Percentiles rank a stretch among this genome's conserved stretches.
Evolutionary conservation across 2,113 vertebrate species (phyloP).

Genomic region (Cyanoliseus patagonus): DNA sequence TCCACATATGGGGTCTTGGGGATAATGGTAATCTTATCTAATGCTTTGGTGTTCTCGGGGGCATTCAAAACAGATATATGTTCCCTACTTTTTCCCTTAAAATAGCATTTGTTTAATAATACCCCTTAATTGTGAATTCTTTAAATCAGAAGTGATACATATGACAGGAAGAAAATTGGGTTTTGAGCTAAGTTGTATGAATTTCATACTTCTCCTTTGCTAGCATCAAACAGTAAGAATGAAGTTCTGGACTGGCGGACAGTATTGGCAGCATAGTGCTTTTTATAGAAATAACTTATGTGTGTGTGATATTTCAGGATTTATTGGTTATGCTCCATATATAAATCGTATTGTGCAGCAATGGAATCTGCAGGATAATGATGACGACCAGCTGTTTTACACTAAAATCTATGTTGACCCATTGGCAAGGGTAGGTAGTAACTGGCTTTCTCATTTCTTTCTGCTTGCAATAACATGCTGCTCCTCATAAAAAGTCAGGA

Average conservation of each 20-base stretch:
- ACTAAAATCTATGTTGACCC: slow-evolving; percentile 94
- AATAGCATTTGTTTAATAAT: neutral
- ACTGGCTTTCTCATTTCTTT: neutral
- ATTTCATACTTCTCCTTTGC: neutral
- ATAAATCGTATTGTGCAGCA: slow-evolving; percentile 86
- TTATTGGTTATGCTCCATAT: slow-evolving; percentile 89
- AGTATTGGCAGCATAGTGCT: neutral
- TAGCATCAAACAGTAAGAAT: neutral
- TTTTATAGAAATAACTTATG: slow-evolving; percentile 4
- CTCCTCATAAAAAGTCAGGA: neutral
- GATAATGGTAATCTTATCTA: neutral
- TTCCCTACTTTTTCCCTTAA: neutral
- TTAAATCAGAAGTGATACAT: neutral
- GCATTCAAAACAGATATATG: neutral
- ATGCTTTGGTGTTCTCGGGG: neutral
- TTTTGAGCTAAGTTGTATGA: neutral
- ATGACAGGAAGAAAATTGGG: neutral
- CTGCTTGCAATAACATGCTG: neutral
- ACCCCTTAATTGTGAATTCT: neutral
- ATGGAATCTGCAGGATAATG: slow-evolving; percentile 95
- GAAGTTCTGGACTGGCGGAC: neutral
- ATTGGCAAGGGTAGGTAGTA: slow-evolving; percentile 81
- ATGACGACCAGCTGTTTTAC: slow-evolving; percentile 98
- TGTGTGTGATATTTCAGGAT: slow-evolving; percentile 78
- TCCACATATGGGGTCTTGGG: neutral